Evolutionary conservation across 2,888 invertebrate species (phyloP), one percentile per base, ranked within the genome.

Genomic region (Hypomecis punctinalis): DNA sequence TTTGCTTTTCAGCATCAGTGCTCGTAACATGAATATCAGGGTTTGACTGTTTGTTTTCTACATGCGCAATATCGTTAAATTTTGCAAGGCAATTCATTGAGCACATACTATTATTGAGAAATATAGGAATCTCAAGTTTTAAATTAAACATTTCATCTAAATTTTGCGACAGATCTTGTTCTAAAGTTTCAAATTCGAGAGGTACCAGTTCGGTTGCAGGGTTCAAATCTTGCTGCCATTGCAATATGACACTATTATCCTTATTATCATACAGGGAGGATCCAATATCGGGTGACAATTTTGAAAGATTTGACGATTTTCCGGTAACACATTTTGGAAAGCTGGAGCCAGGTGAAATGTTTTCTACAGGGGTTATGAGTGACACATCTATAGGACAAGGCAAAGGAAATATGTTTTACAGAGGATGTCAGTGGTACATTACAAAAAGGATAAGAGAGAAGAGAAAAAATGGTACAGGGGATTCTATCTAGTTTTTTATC

Each of bases 61-160:
- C 53, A 4, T 67, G 58, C 10, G 68, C 66, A 0, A 61, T 64
- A 2, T n/a, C 23, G 8, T 66, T 55, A 35, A 61, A 73, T 23
- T 72, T 76, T 5, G 76, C 74, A 0, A 82, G 64, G 67, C 83
- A 87, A 51, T 84, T 77, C 80, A 85, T 82, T 5, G 86, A 86
- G 61, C 83, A 86, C 3, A 85, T 39, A 63, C 86, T 86, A 35
- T 66, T 64, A 37, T 64, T 64, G 13, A 4, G 11, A 36, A 46
- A 46, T 0, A 63, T 0, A 0, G 45, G 5, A 7, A 61, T 45
- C 11, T 69, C 59, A 5, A 65, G 46, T 51, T 71, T 67, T 8
- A 71, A 40, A 13, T 68, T 61, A 48, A 71, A 71, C 43, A 63
- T 60, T 43, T 67, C 48, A 33, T 52, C 23, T 1, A 40, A 52